phyloP scores from a whole-genome alignment of 2,113 vertebrate genomes.

The Litocranius walleri region DNA sequence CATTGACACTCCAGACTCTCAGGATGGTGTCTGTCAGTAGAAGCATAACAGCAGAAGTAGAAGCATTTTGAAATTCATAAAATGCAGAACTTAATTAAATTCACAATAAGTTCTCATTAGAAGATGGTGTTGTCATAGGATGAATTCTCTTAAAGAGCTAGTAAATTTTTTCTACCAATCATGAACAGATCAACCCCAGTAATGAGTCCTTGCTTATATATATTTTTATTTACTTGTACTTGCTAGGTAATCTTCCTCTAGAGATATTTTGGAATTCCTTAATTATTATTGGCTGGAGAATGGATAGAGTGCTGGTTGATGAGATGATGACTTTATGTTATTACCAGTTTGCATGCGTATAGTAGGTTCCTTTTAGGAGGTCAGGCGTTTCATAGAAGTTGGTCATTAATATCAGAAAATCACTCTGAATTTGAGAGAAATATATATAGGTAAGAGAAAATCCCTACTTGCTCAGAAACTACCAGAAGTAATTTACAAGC shows the following conservation, averaged over 20 bases:
- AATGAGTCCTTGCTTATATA: background rate
- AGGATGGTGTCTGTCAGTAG: background rate
- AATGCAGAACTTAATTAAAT: background rate
- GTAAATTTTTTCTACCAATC: background rate
- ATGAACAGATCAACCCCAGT: background rate
- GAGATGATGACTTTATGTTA: background rate
- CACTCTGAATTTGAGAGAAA: background rate
- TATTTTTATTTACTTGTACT: background rate
- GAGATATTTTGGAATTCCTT: background rate
- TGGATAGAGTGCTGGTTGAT: background rate
- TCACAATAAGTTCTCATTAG: background rate
- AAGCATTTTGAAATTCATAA: constrained; percentile 3
- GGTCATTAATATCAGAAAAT: background rate
- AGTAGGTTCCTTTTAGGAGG: background rate
- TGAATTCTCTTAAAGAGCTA: background rate
- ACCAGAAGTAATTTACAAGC: background rate
- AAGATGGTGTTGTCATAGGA: background rate
- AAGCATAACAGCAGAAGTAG: background rate
- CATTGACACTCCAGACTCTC: background rate
- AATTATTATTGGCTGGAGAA: background rate
- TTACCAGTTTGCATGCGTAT: background rate
- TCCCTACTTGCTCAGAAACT: background rate
- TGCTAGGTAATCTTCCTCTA: background rate
- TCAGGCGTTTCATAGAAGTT: background rate
- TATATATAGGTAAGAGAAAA: background rate